phyloP scores from a whole-genome alignment of 2,797 vertebrate genomes.

The Poecile montanus region DNA sequence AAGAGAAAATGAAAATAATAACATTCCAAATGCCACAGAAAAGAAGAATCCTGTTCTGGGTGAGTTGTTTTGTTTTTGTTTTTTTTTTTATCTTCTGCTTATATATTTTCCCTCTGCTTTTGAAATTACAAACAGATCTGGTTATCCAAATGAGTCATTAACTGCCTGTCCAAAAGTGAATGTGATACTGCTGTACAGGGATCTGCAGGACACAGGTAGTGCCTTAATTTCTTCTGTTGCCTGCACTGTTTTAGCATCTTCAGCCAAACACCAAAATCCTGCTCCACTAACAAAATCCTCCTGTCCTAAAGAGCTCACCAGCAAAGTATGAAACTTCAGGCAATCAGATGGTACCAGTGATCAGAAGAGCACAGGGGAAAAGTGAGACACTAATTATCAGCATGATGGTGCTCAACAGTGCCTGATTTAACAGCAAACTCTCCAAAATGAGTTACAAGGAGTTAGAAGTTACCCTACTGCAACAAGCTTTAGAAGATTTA shows the following conservation, averaged over 20 bases:
- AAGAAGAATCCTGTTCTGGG: background rate
- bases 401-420: background rate
- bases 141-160: background rate
- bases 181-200: background rate
- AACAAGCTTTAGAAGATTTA: background rate
- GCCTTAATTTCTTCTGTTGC: background rate
- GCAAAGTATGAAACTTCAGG: background rate
- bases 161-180: background rate
- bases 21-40: background rate
- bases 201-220: background rate
- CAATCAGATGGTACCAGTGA: background rate
- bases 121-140: background rate
- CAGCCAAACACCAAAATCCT: background rate
- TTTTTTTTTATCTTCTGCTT: background rate
- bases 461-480: background rate
- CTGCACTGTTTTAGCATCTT: background rate
- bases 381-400: background rate
- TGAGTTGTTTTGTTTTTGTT: background rate
- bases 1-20: constrained; percentile 21
- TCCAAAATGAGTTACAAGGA: background rate
- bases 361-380: background rate
- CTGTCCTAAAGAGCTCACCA: background rate
- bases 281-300: background rate
- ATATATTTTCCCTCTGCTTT: background rate
- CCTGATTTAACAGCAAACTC: background rate